phyloP scores from a whole-genome alignment of 2,113 vertebrate genomes.

The Ascaphus truei region DNA sequence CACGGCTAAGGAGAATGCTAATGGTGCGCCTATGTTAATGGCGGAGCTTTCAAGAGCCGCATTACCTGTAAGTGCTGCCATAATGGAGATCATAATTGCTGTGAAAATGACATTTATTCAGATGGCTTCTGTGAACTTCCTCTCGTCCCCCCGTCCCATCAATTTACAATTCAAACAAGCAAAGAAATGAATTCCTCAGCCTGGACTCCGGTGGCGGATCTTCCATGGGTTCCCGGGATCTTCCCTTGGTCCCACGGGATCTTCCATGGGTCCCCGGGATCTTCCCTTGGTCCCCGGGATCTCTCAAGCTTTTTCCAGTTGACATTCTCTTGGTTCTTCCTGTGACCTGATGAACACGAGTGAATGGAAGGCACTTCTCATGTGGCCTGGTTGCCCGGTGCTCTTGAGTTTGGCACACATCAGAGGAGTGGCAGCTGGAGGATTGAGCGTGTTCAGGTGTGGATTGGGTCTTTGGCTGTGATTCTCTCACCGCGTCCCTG shows the following conservation, averaged over 20 bases:
- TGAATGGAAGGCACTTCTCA: neutral
- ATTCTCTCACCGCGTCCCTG: neutral
- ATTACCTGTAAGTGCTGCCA: constrained; percentile 16
- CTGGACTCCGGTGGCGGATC: neutral
- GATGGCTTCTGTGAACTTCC: neutral
- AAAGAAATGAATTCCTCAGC: neutral
- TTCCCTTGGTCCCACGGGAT: neutral
- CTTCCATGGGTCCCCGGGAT: neutral
- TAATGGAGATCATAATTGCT: constrained; percentile 20
- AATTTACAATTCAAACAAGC: constrained; percentile 6
- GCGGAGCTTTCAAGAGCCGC: neutral
- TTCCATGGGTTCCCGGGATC: neutral
- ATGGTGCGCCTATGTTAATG: neutral
- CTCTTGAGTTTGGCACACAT: neutral
- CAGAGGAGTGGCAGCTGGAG: neutral
- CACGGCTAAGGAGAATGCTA: constrained; percentile 3
- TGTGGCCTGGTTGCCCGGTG: neutral
- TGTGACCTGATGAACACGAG: neutral
- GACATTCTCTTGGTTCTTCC: constrained; percentile 5
- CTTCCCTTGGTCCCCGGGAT: neutral
- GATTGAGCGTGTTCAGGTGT: neutral
- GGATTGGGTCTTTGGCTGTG: neutral
- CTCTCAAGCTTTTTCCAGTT: constrained; percentile 2
- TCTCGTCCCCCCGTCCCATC: constrained; percentile 8
- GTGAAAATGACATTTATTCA: constrained; percentile 11